Conservation (phyloP, 2,113 vertebrate species). For the Sinocyclocheilus rhinocerous region DNA sequence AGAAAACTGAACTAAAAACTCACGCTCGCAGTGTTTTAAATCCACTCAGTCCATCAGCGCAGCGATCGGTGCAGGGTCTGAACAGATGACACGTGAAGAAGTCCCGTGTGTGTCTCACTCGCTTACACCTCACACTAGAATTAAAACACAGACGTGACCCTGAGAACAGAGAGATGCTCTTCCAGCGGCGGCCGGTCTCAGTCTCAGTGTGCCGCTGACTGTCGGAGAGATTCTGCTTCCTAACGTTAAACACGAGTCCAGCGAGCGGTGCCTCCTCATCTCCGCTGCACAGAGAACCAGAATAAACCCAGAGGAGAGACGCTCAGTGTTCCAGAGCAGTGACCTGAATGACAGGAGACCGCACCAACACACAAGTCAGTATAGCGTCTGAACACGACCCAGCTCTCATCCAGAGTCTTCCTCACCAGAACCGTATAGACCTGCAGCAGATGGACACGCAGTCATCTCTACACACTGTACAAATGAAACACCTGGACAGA, state of each 20-base stretch:
- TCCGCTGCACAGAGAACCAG: not conserved
- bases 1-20: not conserved
- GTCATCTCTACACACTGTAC: not conserved
- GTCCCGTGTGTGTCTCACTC: not conserved
- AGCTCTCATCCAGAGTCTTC: constrained; percentile 89
- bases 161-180: not conserved
- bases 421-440: constrained; percentile 95
- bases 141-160: not conserved
- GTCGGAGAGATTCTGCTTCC: not conserved
- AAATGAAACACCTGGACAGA: not conserved
- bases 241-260: not conserved
- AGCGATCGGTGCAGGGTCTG: not conserved
- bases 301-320: not conserved
- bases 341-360: constrained; percentile 85
- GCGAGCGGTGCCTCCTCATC: not conserved
- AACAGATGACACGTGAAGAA: not conserved
- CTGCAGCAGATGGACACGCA: constrained; percentile 50
- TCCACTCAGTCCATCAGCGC: not conserved
- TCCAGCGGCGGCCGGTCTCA: not conserved
- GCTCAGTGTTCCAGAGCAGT: constrained; percentile 76
- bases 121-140: too few relatives aligned
- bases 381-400: constrained; percentile 96
- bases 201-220: not conserved
- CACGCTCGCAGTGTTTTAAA: not conserved
- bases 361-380: constrained; percentile 89